Base-by-base conservation (phyloP, 2,113 vertebrate species). In the Alligator sinensis region DNA sequence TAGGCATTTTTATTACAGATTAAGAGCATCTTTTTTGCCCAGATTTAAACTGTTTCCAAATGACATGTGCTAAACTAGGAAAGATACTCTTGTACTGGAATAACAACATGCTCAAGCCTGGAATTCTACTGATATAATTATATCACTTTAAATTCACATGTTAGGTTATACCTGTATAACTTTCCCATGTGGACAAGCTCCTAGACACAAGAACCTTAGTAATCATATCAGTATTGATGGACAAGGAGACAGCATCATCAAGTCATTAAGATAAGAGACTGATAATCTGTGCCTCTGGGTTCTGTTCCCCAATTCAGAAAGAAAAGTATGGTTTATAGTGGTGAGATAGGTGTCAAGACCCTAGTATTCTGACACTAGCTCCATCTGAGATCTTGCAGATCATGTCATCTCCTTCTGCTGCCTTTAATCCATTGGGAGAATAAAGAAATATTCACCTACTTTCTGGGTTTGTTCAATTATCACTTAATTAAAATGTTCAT, bases 41-140 rank as follows among this genome's bases (percentile, higher is more conserved):
- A 70, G 62, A 47, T 84, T 87, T 89, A 91, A 91, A 15, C 17
- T 85, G 60, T 61, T 86, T 95, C 64, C 64, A 76, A 88, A 95
- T 27, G 14, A 92, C 47, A 77, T 47, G 93, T 94, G 19, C 10
- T 66, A 78, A 64, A 47, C 78, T 55, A 13, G 84, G 24, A 77
- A 81, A 92, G 91, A 64, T 77, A 86, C 85, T 75, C 80, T 84
- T 85, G 75, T 9, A 89, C 84, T 85, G 75, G 94, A 94, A 92
- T 80, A 91, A 85, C 38, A 72, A 47, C 47, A 21, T 13, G 21
- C 24, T 12, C 30, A 72, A 19, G 38, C 38, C 30, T 79, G 14
- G 84, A 85, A 68, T 92, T 91, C 55, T 77, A 92, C n/a, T 38
- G 85, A 8, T 5, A 61, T 38, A 72, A 47, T 30, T 72, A 72